Evolutionary conservation across 2,113 vertebrate genomes (phyloP).

Genomic region (Rhabdornis inornatus): DNA sequence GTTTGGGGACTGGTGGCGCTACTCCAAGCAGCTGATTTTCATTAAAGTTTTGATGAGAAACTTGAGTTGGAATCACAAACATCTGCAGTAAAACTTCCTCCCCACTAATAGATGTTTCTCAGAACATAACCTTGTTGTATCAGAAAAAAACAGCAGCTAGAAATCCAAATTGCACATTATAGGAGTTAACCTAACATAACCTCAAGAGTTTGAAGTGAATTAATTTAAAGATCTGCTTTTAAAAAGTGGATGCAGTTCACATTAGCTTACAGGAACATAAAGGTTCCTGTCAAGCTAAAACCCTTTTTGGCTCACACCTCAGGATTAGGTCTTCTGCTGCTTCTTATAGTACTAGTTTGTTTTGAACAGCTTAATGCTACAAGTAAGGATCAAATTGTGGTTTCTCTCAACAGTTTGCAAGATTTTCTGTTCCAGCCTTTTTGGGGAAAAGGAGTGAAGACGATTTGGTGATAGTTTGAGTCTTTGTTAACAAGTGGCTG

Average conservation of each 20-base stretch:
- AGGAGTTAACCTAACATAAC: constrained; percentile 45
- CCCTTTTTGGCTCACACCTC: constrained; percentile 13
- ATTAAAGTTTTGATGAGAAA: constrained; percentile 80
- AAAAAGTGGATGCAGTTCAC: background rate
- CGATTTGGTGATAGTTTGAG: background rate
- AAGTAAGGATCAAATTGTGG: background rate
- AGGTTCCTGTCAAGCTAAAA: constrained; percentile 15
- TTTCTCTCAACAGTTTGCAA: background rate
- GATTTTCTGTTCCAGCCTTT: background rate
- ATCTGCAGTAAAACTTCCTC: constrained; percentile 77
- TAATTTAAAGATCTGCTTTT: constrained; percentile 15
- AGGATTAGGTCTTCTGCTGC: background rate
- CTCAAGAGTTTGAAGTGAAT: background rate
- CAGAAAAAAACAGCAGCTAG: constrained; percentile 51
- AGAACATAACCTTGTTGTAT: constrained; percentile 69
- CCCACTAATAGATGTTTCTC: constrained; percentile 66
- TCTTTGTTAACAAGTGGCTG: background rate
- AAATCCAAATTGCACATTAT: constrained; percentile 20
- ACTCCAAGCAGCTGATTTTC: constrained; percentile 75
- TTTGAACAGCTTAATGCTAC: background rate
- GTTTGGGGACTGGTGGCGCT: constrained; percentile 9
- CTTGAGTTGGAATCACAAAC: constrained; percentile 76
- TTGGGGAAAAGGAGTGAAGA: background rate
- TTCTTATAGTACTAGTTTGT: background rate
- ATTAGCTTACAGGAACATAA: background rate